Base-by-base conservation (phyloP, 2,888 invertebrate species). In the Drosophila putrida region DNA sequence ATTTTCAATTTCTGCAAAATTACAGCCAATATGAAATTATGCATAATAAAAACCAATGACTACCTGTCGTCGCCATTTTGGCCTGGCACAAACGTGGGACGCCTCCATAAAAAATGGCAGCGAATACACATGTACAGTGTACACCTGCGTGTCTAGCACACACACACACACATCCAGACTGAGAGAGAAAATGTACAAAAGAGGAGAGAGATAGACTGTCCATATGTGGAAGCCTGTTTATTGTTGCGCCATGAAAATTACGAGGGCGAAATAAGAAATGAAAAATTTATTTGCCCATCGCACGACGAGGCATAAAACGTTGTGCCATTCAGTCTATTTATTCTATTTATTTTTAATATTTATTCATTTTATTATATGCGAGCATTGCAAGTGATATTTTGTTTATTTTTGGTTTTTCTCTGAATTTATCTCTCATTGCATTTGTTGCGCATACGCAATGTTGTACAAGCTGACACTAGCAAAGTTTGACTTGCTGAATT, bases 21-120 rank as follows among this genome's bases (percentile, higher is more conserved):
- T 84, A 84, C 84, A 84, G 85, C 66, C 84, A 84, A 87, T 84
- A 87, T 84, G 85, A 82, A 84, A 87, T 84, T 87, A 87, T 87
- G 84, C 84, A 87, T 87, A 87, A 84, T 87, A 84, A 84, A 84
- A 84, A 76, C 61, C 87, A 87, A 87, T 84, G 84, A 87, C 84
- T 87, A 84, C 84, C 87, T 84, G 84, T 84, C 87, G 84, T 80
- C 87, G 80, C 84, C 82, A 81, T 80, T 82, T 80, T 80, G 50
- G 55, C 53, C 38, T 15, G 31, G 44, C 64, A 38, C 74, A 69
- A 71, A 79, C 82, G 67, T 69, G 73, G 73, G 38, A 47, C 31
- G 43, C 63, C 28, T 28, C n/a, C 73, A 80, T 82, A 85, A 85
- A 82, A 82, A 80, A 85, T 78, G 85, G 75, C 80, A 73, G 78